Base-by-base conservation (phyloP, 2,888 invertebrate genomes). In the Ephialtes manifestator region DNA sequence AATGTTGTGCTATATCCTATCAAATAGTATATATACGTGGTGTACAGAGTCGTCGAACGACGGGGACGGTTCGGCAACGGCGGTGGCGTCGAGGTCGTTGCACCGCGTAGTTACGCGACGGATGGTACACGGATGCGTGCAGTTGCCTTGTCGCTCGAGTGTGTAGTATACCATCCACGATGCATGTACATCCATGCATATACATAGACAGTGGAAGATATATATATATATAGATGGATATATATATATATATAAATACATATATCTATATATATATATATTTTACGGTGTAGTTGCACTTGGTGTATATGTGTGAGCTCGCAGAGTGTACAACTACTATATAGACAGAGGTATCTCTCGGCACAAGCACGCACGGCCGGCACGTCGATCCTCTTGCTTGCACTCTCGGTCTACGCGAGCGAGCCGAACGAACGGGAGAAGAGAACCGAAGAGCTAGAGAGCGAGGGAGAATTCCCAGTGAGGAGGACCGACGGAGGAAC, bases 41-140 rank as follows among this genome's bases (percentile, higher is more conserved):
- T 51, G 65, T 48, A 20, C 43, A 51, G 65, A 51, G 46, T 72
- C 71, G 81, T 74, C 60, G 48, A 48, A 71, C 81, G 72, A 76
- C 71, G 81, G 67, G 68, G 71, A 82, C 58, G 76, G 80, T 39
- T 63, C 76, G 68, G 75, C 74, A 72, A 81, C 72, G 83, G 87
- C 88, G 83, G 88, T 84, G 83, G 87, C 86, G 87, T 87, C 88
- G 91, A 87, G 91, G 91, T 91, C 91, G 91, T 91, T 91, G 91
- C 91, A 91, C 91, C 90, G 90, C 90, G 89, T 88, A 90, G 90
- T 91, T 90, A 91, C 90, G 90, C 90, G 91, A 91, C 89, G 90
- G 89, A 90, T 88, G 88, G 88, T 88, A 88, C 87, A 88, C 87
- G 87, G 85, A 88, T 88, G 87, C 88, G 88, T 88, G 87, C 84